Percentiles rank a stretch among this genome's conserved stretches.
Conservation (phyloP, 2,113 vertebrate genomes). For the Indicator indicator region DNA sequence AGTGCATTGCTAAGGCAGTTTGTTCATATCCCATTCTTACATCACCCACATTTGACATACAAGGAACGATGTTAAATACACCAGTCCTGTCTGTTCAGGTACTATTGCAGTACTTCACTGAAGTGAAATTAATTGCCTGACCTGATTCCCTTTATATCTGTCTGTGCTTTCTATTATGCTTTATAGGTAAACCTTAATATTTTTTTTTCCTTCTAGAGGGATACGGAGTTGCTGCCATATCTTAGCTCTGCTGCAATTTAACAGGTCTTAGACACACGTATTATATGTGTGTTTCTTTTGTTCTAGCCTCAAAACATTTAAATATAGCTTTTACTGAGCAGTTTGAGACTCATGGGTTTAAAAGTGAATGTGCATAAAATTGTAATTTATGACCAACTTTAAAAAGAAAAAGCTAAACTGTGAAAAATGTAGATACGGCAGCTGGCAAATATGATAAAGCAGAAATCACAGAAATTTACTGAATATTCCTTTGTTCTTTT, state of each 20-base stretch:
- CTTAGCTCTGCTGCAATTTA: background rate
- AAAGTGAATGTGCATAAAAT: background rate
- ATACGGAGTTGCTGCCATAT: background rate
- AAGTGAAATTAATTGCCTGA: background rate
- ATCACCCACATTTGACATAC: background rate
- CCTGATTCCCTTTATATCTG: background rate
- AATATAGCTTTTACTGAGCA: background rate
- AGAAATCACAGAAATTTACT: background rate
- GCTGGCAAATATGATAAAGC: slow-evolving; percentile 9
- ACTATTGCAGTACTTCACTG: background rate
- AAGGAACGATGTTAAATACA: background rate
- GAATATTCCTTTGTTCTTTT: background rate
- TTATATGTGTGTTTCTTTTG: background rate
- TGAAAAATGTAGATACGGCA: background rate
- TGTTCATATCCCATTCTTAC: background rate
- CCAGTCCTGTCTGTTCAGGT: background rate
- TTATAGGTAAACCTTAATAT: background rate
- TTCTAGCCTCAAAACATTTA: background rate
- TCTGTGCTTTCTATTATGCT: background rate
- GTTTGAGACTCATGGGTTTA: background rate
- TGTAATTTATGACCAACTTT: background rate
- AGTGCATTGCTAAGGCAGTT: background rate
- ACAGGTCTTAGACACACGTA: background rate
- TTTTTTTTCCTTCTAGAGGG: background rate
- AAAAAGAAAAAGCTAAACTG: background rate